Percentiles rank a stretch among this genome's conserved stretches.
These are phyloP conservation scores for Sturmia bella DNA, from an alignment of 2,888 invertebrate species.

Conservation along the genomic window DNA sequence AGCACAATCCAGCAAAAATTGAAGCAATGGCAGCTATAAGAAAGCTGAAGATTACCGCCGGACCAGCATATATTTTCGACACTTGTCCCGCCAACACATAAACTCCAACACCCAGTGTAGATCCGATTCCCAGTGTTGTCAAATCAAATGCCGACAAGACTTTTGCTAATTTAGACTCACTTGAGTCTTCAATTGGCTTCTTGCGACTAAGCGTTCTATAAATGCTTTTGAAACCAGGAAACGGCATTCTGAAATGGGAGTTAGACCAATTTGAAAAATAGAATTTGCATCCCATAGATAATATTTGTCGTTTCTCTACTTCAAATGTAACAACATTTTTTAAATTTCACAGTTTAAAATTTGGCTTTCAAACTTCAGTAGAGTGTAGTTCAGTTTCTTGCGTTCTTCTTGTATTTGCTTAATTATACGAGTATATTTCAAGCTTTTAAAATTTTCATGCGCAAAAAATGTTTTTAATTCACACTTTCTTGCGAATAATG, in stretches of 20 bases:
- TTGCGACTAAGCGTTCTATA: constrained; percentile 80
- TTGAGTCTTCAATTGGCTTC: constrained; percentile 81
- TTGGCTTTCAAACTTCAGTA: no score
- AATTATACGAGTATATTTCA: constrained; percentile 37
- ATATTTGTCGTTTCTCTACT: not conserved
- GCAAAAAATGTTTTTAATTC: constrained; percentile 50
- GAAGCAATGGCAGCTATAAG: constrained; percentile 95
- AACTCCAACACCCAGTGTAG: constrained; percentile 94
- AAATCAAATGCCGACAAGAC: constrained; percentile 91
- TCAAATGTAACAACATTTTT: constrained; percentile 57
- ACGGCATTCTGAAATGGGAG: constrained; percentile 74
- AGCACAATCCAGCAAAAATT: constrained; percentile 93
- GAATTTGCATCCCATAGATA: not conserved
- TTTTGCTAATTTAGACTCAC: constrained; percentile 84
- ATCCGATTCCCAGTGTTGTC: constrained; percentile 91
- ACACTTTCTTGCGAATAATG: constrained; percentile 50
- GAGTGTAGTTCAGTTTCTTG: no score
- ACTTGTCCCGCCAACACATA: constrained; percentile 94
- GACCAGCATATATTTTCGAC: constrained; percentile 90
- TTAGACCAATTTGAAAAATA: constrained; percentile 1
- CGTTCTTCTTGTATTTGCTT: constrained; percentile 7
- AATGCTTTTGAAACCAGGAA: constrained; percentile 72
- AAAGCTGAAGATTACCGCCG: constrained; percentile 93
- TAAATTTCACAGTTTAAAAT: not conserved
- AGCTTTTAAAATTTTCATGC: constrained; percentile 22